Percentiles rank a stretch among this genome's conserved stretches.
These are phyloP conservation scores for Dendronephthya gigantea DNA, from an alignment of 64 coral and sea anemone genomes.

Conservation along the genomic window DNA sequence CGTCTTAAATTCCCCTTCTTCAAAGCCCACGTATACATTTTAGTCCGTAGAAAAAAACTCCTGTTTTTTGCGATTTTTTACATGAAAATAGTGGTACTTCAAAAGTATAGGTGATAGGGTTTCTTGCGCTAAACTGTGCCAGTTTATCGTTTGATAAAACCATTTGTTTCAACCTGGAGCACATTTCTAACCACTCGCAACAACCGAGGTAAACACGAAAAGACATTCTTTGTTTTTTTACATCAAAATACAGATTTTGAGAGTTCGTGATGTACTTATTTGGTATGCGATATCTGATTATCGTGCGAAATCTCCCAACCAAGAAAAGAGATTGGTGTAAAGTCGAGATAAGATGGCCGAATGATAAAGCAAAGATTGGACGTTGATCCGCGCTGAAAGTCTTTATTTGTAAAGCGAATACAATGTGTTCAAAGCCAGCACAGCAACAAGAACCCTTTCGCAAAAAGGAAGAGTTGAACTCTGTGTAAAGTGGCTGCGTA, in stretches of 20 bases:
- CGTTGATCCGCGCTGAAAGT: background rate
- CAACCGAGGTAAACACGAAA: no score
- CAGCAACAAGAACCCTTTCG: background rate
- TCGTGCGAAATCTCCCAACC: background rate
- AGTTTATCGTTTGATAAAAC: no score
- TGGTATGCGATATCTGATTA: conserved; percentile 1
- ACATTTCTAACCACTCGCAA: no score
- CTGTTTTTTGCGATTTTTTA: background rate
- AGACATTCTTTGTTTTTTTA: no score
- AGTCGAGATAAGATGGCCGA: background rate
- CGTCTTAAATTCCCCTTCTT: background rate
- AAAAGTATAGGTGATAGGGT: no score
- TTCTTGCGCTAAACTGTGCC: no score
- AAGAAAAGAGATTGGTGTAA: background rate
- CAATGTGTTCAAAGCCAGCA: background rate
- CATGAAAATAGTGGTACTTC: no score
- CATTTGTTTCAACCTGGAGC: no score
- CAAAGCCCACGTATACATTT: background rate
- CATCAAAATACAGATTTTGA: no score
- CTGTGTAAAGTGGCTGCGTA: background rate
- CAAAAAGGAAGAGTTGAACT: background rate
- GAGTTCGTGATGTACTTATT: no score
- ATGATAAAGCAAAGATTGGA: background rate
- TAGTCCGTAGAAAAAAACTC: background rate
- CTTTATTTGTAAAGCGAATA: background rate